Evolutionary conservation across 2,797 vertebrate genomes (phyloP).

Genomic region (Alfaro cultratus): DNA sequence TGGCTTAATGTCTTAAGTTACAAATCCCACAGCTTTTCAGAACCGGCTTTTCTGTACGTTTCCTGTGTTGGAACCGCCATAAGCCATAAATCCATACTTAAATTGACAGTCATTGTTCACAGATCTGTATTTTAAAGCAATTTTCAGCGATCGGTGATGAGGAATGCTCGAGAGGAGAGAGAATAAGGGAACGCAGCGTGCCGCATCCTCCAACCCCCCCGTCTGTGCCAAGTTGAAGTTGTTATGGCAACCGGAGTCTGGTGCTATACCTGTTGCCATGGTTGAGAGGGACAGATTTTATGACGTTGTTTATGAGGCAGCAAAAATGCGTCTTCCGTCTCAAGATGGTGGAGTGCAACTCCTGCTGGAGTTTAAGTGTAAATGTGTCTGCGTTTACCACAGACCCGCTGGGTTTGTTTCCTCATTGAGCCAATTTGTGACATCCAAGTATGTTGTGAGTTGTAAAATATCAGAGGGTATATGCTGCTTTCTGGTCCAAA

Average conservation of each 20-base stretch:
- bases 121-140: constrained; percentile 33
- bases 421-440: not conserved
- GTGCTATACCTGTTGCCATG: constrained; percentile 81
- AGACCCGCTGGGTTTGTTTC: constrained; percentile 16
- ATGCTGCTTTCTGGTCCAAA: not conserved
- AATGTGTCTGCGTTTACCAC: constrained; percentile 13
- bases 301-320: constrained; percentile 69
- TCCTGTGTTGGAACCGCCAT: constrained; percentile 41
- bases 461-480: too few species aligned
- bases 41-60: constrained; percentile 28
- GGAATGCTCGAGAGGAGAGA: constrained; percentile 30
- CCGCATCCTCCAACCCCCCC: constrained; percentile 54
- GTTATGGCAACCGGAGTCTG: constrained; percentile 79
- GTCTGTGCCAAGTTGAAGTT: constrained; percentile 75
- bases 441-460: not conserved
- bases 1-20: constrained; percentile 66
- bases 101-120: constrained; percentile 31
- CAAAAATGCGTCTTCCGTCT: constrained; percentile 68
- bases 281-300: constrained; percentile 65
- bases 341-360: constrained; percentile 39
- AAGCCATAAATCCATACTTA: constrained; percentile 41
- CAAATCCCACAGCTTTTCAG: constrained; percentile 59
- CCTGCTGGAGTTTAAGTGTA: constrained; percentile 44
- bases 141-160: constrained; percentile 22
- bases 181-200: constrained; percentile 55